These are phyloP conservation scores for Eupleurogrammus muticus DNA, from an alignment of 2,797 vertebrate species.

Conservation along the genomic window DNA sequence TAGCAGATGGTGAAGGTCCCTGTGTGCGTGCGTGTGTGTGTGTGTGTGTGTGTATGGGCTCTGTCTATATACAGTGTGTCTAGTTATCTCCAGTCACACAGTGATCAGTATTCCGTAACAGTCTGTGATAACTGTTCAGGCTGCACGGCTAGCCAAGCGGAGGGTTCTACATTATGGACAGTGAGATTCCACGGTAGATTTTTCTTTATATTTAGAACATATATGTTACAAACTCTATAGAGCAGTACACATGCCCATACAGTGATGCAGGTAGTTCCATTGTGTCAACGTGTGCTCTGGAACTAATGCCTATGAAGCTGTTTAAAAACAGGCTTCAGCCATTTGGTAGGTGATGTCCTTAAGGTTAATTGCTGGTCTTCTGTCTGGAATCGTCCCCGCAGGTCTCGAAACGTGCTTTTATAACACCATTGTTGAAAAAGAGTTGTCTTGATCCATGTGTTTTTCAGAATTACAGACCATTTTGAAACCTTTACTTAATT, in stretches of 20 bases:
- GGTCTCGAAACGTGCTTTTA: no score
- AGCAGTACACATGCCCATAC: background rate
- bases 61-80: constrained; percentile 29
- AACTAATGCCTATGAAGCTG: no score
- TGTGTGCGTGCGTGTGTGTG: constrained; percentile 13
- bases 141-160: constrained; percentile 5
- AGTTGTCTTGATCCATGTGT: no score
- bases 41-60: constrained; percentile 1
- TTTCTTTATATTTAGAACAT: background rate
- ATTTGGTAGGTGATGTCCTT: no score
- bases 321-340: no score
- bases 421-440: no score
- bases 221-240: background rate
- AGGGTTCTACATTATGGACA: background rate
- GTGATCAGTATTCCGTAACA: constrained; percentile 51
- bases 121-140: constrained; percentile 14
- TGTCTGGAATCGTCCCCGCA: no score
- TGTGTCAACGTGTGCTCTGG: no score
- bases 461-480: no score
- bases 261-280: no score
- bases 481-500: no score
- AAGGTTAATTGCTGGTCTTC: no score
- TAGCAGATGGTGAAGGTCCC: constrained; percentile 45
- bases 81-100: constrained; percentile 34
- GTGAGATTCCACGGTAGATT: background rate